Conservation (phyloP, 2,113 vertebrate genomes). For the Aplodontia rufa region DNA sequence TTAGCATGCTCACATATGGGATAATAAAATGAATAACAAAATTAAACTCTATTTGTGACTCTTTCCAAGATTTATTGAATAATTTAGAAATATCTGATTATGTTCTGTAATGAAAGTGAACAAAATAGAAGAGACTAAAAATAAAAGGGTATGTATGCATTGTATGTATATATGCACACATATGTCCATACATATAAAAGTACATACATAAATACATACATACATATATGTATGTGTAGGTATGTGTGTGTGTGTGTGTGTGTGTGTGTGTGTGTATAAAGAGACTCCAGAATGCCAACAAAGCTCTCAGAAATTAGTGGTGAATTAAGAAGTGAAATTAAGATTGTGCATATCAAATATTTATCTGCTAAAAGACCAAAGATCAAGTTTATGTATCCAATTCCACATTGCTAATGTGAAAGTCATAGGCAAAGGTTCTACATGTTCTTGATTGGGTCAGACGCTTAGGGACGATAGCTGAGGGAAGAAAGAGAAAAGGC, state of each 20-base stretch:
- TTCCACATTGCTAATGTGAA: not conserved
- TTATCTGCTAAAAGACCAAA: not conserved
- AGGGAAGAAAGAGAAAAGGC: not conserved
- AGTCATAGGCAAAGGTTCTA: not conserved
- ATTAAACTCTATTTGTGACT: not conserved
- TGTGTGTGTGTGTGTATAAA: too few relatives aligned
- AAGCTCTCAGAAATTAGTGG: not conserved
- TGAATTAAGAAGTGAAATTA: not conserved
- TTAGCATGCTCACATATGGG: not conserved
- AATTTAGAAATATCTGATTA: conserved; percentile 31
- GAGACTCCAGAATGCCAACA: not conserved
- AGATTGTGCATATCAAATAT: not conserved
- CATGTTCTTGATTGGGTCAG: not conserved
- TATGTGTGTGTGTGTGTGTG: too few relatives aligned
- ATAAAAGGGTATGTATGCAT: not conserved
- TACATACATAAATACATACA: too few relatives aligned
- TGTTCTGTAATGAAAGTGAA: not conserved
- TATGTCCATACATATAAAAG: not conserved
- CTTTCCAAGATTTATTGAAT: not conserved
- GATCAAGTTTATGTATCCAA: not conserved
- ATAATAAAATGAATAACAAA: not conserved
- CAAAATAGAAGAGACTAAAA: not conserved
- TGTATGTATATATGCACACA: not conserved
- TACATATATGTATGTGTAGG: too few relatives aligned
- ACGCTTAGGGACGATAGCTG: not conserved